A percentile compares a stretch with the other conserved stretches of the same genome.
Conservation (phyloP, 2,888 invertebrate genomes). For the Clistopyga incitator region DNA sequence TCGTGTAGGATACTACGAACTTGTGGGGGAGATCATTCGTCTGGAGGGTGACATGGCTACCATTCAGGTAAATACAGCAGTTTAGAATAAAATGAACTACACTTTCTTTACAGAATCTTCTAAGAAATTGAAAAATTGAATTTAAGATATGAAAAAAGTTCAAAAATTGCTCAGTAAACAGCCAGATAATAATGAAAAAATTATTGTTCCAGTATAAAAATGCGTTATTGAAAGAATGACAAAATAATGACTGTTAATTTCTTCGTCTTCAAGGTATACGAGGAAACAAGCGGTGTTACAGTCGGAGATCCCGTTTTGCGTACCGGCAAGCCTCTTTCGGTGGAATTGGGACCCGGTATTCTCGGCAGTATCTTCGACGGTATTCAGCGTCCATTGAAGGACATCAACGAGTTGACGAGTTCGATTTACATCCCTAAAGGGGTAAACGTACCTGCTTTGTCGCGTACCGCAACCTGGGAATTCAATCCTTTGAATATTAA, state of each 20-base stretch:
- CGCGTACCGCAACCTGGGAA: constrained; percentile 94
- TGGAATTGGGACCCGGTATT: constrained; percentile 99
- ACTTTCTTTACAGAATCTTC: too few relatives aligned
- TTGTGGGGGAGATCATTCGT: constrained; percentile 99
- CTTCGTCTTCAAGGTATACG: constrained; percentile 89
- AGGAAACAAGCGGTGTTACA: constrained; percentile 98
- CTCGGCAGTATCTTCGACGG: constrained; percentile 99
- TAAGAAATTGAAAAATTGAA: neutral
- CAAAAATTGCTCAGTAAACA: too few relatives aligned
- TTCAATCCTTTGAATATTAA: constrained; percentile 94
- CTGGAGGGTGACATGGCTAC: constrained; percentile 99
- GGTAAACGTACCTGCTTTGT: constrained; percentile 96
- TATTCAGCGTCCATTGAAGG: constrained; percentile 99
- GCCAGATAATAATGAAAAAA: too few relatives aligned
- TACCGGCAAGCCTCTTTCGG: constrained; percentile 99
- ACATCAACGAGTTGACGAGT: constrained; percentile 96
- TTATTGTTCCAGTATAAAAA: neutral
- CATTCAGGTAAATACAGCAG: constrained; percentile 92
- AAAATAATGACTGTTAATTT: too few relatives aligned
- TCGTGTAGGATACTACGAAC: constrained; percentile 98
- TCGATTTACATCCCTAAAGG: constrained; percentile 99
- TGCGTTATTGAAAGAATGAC: neutral
- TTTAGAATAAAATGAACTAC: neutral
- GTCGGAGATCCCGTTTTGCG: constrained; percentile 99
- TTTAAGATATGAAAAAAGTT: too few relatives aligned